Base-by-base conservation (phyloP, 1,140 invertebrate species). In the Caligus rogercresseyi region DNA sequence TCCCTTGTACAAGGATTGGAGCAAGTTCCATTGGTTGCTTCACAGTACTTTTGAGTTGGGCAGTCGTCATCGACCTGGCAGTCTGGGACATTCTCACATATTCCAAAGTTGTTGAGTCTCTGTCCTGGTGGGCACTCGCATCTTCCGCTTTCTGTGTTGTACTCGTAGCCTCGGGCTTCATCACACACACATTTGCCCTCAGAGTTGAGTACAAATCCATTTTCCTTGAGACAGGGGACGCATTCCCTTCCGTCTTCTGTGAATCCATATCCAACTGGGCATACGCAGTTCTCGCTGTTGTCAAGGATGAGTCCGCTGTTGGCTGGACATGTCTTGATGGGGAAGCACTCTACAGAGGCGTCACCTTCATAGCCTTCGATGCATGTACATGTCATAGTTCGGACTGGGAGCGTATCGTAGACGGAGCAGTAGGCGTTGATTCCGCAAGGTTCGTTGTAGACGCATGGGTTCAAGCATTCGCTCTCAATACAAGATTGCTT, bases 391-490 rank as follows among this genome's bases (percentile, higher is more conserved):
- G 61, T 66, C 25, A 68, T 64, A n/a, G 68, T 67, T 54, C 69
- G 54, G 20, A 89, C 78, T 2, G 88, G 88, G 62, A 90, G 71
- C 1, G 86, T 88, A 69, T 90, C 83, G 4, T 89, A 80, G 0
- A 91, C 86, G 72, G 83, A 78, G 71, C 89, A 93, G 52, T 81
- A 78, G 0, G 88, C 81, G 72, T 90, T 83, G n/a, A 60, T 65
- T 53, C 65, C 66, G 58, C 69, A 70, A n/a, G 69, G 69, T 1
- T 69, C 63, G 15, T 67, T 51, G 3, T 24, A 25, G n/a, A 20
- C 25, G 57, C 69, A 70, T 16, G 64, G 66, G 54, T 70, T 58
- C 14, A 64, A 63, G 60, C 69, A 70, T 25, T 66, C n/a, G n/a
- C 26, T 64, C 26, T 67, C 67, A 56, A 70, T 67, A 51, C 69